Evolutionary conservation across 2,888 invertebrate species (phyloP).

Genomic region (Helicoverpa assulta): DNA sequence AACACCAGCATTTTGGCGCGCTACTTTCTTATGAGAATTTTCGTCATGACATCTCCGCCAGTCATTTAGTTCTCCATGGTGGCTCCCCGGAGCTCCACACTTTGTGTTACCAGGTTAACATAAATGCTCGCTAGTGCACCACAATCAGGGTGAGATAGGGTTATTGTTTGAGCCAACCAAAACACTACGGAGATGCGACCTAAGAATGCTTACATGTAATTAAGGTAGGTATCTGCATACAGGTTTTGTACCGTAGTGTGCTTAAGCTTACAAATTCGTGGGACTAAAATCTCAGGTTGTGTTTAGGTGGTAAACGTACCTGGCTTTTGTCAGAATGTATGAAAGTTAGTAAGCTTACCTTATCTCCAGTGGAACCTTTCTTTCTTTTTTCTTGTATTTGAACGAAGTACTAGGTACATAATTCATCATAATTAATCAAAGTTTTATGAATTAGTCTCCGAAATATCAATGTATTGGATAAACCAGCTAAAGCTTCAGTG

Average conservation of each 20-base stretch:
- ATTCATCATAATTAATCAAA: too few species aligned
- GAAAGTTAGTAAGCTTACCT: neutral
- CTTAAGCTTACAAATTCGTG: constrained; percentile 15
- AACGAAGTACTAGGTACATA: too few species aligned
- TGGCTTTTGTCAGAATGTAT: too few species aligned
- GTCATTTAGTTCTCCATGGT: neutral
- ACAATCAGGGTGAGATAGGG: constrained; percentile 60
- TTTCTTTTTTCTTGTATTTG: too few species aligned
- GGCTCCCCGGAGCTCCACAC: constrained; percentile 21
- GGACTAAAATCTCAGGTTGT: neutral
- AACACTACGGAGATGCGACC: constrained; percentile 34
- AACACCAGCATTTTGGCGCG: too few species aligned
- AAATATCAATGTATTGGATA: too few species aligned
- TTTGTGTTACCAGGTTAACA: constrained; percentile 33
- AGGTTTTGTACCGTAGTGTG: constrained; percentile 33
- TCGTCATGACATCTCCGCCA: too few species aligned
- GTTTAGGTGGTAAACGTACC: neutral
- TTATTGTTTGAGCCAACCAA: constrained; percentile 57
- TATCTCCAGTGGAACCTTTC: too few species aligned
- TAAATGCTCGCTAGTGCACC: constrained; percentile 54
- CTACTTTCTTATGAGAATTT: too few species aligned
- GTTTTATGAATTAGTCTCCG: too few species aligned
- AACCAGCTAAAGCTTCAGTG: too few species aligned
- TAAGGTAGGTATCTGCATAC: constrained; percentile 35
- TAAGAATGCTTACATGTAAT: constrained; percentile 43